Base-by-base conservation (phyloP, 2,797 vertebrate species). In the Glossophaga mutica region DNA sequence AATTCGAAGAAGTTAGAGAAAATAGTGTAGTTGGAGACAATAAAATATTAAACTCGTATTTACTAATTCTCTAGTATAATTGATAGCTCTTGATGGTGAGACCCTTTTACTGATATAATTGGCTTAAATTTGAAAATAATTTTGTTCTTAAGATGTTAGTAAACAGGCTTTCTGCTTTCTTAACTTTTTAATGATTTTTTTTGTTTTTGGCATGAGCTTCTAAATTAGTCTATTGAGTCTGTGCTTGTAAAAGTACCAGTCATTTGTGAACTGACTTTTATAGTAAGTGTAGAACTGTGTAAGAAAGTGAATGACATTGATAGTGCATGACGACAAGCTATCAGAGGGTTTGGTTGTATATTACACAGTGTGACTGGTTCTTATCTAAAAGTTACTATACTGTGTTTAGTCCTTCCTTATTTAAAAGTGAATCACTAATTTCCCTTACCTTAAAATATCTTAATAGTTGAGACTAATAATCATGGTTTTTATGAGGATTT, bases 361-460 rank as follows among this genome's bases (percentile, higher is more conserved):
- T 94, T 93, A 57, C 84, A 76, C 73, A 88, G 96, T 79, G 2
- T 48, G 91, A 98, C 95, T 98, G 95, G 94, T 98, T 90, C 70
- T 83, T 97, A 93, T 94, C 79, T 92, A 97, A 95, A 97, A 98
- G 95, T 91, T 95, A 96, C 95, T 97, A 70, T 95, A 65, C 87
- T 50, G 22, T 2, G 10, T 94, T 97, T 96, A 97, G 91, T 87
- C 76, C 95, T 97, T 97, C 96, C 96, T 98, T 91, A 81, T 97
- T 98, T 98, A 90, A 97, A 98, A 98, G 95, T 92, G 89, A 96
- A 98, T 98, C 94, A 97, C 96, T 97, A 95, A 98, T 98, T 98
- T 98, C 95, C 96, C 96, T 98, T 98, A 98, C 79, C 98, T 98
- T 98, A 98, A 98, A 98, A 98, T 97, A 98, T 98, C 98, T 98